phyloP scores from a whole-genome alignment of 2,113 vertebrate genomes.

The Tor tambroides region DNA sequence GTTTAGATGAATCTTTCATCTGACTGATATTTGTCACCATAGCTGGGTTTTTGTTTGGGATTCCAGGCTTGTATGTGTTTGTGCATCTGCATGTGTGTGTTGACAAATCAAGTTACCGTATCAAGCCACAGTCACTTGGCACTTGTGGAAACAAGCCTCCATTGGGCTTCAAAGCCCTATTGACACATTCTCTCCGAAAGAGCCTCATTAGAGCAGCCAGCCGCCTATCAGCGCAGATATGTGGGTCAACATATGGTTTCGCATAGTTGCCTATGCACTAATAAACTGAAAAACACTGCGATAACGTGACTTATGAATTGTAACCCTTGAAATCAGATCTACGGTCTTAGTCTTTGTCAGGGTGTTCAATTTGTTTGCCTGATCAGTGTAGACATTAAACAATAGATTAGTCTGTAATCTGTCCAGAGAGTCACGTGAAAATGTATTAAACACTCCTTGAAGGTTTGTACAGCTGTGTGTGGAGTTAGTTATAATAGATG shows the following conservation, averaged over 20 bases:
- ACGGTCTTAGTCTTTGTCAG: not conserved
- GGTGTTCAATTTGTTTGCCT: not conserved
- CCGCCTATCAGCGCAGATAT: not conserved
- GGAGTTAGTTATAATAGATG: conserved; percentile 37
- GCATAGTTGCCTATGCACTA: conserved; percentile 2
- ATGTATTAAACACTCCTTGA: not conserved
- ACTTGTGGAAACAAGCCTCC: conserved; percentile 64
- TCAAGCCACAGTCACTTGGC: conserved; percentile 54
- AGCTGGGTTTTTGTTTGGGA: conserved; percentile 37
- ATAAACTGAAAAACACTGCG: not conserved
- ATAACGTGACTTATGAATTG: not conserved
- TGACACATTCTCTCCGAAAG: conserved; percentile 51
- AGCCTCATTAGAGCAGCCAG: conserved; percentile 59
- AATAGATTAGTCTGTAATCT: not conserved
- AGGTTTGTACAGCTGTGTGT: conserved; percentile 3
- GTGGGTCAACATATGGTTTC: conserved; percentile 5
- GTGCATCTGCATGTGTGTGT: conserved; percentile 23
- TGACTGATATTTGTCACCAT: conserved; percentile 42
- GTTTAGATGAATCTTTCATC: conserved; percentile 40
- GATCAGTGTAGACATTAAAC: not conserved
- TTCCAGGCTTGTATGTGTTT: conserved; percentile 25
- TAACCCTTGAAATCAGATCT: conserved; percentile 1
- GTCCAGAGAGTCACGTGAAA: not conserved
- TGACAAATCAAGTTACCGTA: conserved; percentile 35
- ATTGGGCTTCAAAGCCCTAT: conserved; percentile 59